phyloP scores from a whole-genome alignment of 64 coral and sea anemone genomes.

The Cladopsammia gracilis region DNA sequence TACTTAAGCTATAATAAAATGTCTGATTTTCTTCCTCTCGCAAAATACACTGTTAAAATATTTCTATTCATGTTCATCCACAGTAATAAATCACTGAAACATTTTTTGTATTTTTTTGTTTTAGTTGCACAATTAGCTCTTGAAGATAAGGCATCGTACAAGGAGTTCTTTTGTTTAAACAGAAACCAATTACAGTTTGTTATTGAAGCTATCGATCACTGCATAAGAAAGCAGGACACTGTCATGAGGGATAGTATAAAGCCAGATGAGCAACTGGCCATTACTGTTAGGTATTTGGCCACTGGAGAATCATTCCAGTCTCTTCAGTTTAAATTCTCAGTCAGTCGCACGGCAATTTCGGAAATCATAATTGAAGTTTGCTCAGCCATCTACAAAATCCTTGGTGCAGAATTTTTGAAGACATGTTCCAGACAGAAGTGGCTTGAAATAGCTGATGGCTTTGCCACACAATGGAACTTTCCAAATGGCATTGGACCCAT shows the following conservation, averaged over 20 bases:
- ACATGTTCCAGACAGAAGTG: no score
- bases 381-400: no score
- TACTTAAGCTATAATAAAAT: no score
- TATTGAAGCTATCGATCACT: slow-evolving; percentile 2
- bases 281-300: slow-evolving; percentile 66
- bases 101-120: not conserved
- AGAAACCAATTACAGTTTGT: slow-evolving; percentile 16
- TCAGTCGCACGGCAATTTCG: no score
- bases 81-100: no score
- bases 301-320: no score
- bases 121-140: slow-evolving; percentile 35
- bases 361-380: no score
- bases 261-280: slow-evolving; percentile 56
- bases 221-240: slow-evolving; percentile 23
- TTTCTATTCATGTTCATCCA: no score
- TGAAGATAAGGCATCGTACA: slow-evolving; percentile 53
- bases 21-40: not conserved
- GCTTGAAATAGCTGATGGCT: not conserved
- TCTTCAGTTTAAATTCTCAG: slow-evolving; percentile 42
- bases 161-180: slow-evolving; percentile 45
- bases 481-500: slow-evolving; percentile 22
- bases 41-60: no score
- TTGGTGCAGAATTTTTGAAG: no score
- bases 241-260: slow-evolving; percentile 65
- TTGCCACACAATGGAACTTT: slow-evolving; percentile 11